Percentiles rank a stretch among this genome's conserved stretches.
These are phyloP conservation scores for Macrochelys suwanniensis DNA, from an alignment of 2,797 vertebrate genomes.

Conservation along the genomic window DNA sequence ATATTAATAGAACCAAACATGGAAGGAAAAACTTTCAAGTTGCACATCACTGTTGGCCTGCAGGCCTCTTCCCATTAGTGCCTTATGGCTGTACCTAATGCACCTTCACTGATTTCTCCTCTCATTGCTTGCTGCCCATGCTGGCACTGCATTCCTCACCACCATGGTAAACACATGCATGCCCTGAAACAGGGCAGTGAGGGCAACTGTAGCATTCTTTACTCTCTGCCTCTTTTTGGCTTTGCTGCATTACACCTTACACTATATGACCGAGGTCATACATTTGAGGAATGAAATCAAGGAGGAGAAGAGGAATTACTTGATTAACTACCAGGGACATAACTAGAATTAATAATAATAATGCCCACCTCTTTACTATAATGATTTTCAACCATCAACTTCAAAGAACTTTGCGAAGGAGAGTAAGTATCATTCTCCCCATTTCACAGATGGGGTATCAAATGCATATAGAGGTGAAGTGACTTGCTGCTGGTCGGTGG, in stretches of 20 bases:
- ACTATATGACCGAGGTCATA: background rate
- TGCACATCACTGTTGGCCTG: background rate
- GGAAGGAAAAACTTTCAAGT: background rate
- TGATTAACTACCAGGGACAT: background rate
- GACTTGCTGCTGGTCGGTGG: background rate
- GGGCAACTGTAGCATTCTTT: background rate
- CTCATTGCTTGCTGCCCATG: background rate
- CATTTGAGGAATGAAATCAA: background rate
- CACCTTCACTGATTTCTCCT: background rate
- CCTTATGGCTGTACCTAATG: background rate
- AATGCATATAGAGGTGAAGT: background rate
- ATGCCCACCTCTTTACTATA: background rate
- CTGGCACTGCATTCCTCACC: background rate
- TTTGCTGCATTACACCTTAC: background rate
- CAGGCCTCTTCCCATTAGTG: background rate
- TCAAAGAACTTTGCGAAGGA: background rate
- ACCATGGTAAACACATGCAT: background rate
- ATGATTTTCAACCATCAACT: background rate
- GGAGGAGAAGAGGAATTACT: background rate
- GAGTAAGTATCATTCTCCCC: background rate
- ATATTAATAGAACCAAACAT: background rate
- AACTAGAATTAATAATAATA: background rate
- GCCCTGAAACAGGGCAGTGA: background rate
- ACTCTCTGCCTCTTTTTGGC: background rate
- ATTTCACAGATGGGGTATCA: background rate